Conservation (phyloP, 2,888 invertebrate genomes). For the Erebia aethiops region DNA sequence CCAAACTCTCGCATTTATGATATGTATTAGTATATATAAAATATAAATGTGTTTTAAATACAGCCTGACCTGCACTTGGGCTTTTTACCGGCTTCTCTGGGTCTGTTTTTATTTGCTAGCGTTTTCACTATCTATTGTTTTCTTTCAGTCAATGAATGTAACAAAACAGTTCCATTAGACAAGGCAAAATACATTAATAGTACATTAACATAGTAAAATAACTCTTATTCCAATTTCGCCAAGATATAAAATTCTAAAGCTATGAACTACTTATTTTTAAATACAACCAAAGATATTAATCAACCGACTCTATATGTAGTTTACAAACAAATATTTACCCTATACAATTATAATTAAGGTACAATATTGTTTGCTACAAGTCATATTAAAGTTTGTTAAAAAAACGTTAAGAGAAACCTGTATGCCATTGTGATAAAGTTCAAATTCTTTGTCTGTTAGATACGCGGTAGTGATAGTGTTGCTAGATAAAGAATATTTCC, state of each 20-base stretch:
- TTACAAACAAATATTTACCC: conserved; percentile 1
- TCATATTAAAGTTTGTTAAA: background rate
- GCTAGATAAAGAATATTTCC: background rate
- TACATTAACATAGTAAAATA: background rate
- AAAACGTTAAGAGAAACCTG: conserved; percentile 23
- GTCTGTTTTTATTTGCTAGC: background rate
- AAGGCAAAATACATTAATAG: background rate
- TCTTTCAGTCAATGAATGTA: background rate
- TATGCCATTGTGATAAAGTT: conserved; percentile 32
- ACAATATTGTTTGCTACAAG: background rate
- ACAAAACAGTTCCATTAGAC: conserved; percentile 17
- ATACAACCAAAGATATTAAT: conserved; percentile 16
- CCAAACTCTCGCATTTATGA: no score
- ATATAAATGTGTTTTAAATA: no score
- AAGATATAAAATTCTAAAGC: background rate
- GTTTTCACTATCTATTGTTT: background rate
- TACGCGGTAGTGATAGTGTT: conserved; percentile 9
- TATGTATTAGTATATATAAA: no score
- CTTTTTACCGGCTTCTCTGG: background rate
- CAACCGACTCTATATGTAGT: background rate
- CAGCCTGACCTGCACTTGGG: no score
- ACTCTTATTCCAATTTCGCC: background rate
- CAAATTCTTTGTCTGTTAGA: conserved; percentile 22
- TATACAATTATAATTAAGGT: background rate
- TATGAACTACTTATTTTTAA: background rate